These are phyloP conservation scores for Drosophila nasuta DNA, from an alignment of 1,140 invertebrate species.

Conservation along the genomic window DNA sequence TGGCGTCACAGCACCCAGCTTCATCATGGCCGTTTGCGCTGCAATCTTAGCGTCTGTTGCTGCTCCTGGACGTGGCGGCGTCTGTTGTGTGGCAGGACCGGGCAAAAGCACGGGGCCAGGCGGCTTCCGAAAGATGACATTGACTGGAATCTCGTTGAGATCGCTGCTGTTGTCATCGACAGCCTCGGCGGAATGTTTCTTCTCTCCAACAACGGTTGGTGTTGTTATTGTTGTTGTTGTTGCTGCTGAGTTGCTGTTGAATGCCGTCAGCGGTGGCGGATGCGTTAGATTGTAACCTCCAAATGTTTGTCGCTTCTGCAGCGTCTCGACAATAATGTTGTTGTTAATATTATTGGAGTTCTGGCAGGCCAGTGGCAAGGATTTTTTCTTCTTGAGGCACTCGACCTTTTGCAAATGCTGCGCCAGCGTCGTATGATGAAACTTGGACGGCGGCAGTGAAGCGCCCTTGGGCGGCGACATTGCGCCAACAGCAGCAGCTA, in stretches of 20 bases:
- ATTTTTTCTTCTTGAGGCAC: slow-evolving; percentile 72
- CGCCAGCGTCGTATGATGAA: slow-evolving; percentile 79
- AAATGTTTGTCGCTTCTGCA: slow-evolving; percentile 39
- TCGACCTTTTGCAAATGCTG: slow-evolving; percentile 80
- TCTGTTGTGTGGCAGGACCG: slow-evolving; percentile 3
- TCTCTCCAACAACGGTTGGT: slow-evolving; percentile 20
- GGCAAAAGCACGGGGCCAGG: slow-evolving; percentile 28
- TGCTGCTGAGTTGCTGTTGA: slow-evolving; percentile 32
- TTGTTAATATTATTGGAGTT: slow-evolving; percentile 58
- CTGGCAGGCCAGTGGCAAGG: slow-evolving; percentile 64
- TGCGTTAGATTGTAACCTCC: slow-evolving; percentile 60
- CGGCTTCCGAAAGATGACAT: slow-evolving; percentile 80
- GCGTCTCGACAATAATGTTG: slow-evolving; percentile 46
- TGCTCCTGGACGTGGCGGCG: slow-evolving; percentile 3
- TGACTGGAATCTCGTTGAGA: slow-evolving; percentile 82
- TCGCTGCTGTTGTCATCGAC: slow-evolving; percentile 67
- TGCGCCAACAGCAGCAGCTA: slow-evolving; percentile 24
- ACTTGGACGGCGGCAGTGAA: slow-evolving; percentile 77
- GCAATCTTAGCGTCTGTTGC: slow-evolving; percentile 40
- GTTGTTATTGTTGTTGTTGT: slow-evolving; percentile 19
- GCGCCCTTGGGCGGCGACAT: slow-evolving; percentile 62
- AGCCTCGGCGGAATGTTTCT: slow-evolving; percentile 75
- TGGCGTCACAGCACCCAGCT: slow-evolving; percentile 45
- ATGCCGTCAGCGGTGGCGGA: slow-evolving; percentile 70
- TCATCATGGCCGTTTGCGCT: slow-evolving; percentile 1